These are phyloP conservation scores for Drosophila cardini DNA, from an alignment of 1,140 invertebrate genomes.

Conservation along the genomic window DNA sequence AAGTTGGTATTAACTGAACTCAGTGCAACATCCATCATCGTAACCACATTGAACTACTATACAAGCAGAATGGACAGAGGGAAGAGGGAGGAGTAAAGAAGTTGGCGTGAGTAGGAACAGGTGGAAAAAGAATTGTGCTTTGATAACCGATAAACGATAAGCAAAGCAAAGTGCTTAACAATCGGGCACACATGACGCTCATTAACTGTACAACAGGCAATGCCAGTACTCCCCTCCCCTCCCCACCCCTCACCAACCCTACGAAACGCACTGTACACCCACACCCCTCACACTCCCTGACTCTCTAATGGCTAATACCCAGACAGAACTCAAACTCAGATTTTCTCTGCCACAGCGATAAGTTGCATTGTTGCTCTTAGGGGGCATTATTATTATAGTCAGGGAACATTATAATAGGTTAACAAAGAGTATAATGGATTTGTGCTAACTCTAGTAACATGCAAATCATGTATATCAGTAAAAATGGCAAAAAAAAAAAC, in stretches of 20 bases:
- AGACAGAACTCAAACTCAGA: background rate
- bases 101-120: background rate
- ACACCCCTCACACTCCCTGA: background rate
- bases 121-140: background rate
- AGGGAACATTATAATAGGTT: no score
- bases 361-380: constrained; percentile 42
- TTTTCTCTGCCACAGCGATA: constrained; percentile 26
- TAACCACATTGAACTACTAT: constrained; percentile 6
- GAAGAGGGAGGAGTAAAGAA: background rate
- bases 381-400: constrained; percentile 29
- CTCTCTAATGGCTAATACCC: background rate
- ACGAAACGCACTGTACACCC: no score
- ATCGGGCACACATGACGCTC: constrained; percentile 36
- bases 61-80: no score
- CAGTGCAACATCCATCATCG: constrained; percentile 41
- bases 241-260: no score
- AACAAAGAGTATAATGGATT: no score
- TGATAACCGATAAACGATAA: constrained; percentile 42
- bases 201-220: constrained; percentile 26
- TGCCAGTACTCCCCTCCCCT: background rate
- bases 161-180: constrained; percentile 26
- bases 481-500: no score
- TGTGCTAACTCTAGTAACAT: no score
- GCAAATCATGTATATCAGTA: no score
- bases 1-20: constrained; percentile 30